Evolutionary conservation across 2,888 invertebrate species (phyloP).

Genomic region (Xestia sexstrigata): DNA sequence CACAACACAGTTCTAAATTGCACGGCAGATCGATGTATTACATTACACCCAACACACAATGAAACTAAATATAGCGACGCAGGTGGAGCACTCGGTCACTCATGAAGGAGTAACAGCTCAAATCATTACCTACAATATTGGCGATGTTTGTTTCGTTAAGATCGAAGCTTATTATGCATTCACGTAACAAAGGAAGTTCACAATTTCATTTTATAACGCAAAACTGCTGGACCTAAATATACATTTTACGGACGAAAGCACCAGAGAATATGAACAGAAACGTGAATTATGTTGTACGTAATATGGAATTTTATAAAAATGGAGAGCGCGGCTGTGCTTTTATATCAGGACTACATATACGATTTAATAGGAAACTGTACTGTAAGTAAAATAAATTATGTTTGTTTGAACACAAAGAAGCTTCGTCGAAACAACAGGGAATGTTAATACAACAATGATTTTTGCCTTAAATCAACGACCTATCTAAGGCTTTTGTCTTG

Average conservation of each 20-base stretch:
- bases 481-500: neutral
- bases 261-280: slow-evolving; percentile 43
- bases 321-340: slow-evolving; percentile 17
- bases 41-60: slow-evolving; percentile 85
- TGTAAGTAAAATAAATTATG: slow-evolving; percentile 12
- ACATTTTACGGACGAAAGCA: slow-evolving; percentile 52
- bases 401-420: slow-evolving; percentile 22
- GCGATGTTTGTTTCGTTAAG: slow-evolving; percentile 59
- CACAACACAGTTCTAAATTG: slow-evolving; percentile 68
- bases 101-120: slow-evolving; percentile 76
- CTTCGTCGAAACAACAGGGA: slow-evolving; percentile 8
- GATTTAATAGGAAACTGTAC: slow-evolving; percentile 30
- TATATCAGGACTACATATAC: slow-evolving; percentile 20
- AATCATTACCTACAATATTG: slow-evolving; percentile 69
- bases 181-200: slow-evolving; percentile 58
- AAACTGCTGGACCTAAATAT: slow-evolving; percentile 50
- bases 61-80: slow-evolving; percentile 87
- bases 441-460: neutral
- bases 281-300: slow-evolving; percentile 49
- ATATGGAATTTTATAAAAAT: slow-evolving; percentile 50
- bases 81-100: slow-evolving; percentile 81
- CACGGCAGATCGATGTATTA: slow-evolving; percentile 81
- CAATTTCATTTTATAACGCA: slow-evolving; percentile 52
- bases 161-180: slow-evolving; percentile 53
- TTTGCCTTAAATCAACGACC: neutral